A percentile compares a stretch with the other conserved stretches of the same genome.
These are phyloP conservation scores for Botia almorhae DNA, from an alignment of 2,797 vertebrate genomes.

Conservation along the genomic window DNA sequence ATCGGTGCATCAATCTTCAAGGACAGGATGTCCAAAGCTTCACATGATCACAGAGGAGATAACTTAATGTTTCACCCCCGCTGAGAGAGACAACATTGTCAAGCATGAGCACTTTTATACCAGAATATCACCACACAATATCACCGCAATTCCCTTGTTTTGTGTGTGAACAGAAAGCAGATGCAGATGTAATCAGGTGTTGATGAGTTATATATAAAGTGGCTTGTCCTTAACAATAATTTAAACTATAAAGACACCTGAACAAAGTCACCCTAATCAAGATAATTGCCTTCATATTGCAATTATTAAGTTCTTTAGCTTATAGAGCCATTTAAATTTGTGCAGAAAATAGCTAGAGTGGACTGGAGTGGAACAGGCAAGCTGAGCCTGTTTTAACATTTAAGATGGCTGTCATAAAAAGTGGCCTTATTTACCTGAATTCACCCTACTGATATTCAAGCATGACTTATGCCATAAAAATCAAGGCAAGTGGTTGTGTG, in stretches of 20 bases:
- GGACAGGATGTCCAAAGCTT: slow-evolving; percentile 31
- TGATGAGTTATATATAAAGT: neutral
- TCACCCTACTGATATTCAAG: neutral
- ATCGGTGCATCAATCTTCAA: slow-evolving; percentile 29
- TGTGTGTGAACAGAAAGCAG: neutral
- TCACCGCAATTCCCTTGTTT: neutral
- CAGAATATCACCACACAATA: neutral
- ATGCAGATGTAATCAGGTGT: neutral
- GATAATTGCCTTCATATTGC: neutral
- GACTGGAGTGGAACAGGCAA: no score
- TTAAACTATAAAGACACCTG: neutral
- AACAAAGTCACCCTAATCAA: neutral
- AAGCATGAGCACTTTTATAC: slow-evolving; percentile 13
- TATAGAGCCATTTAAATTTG: neutral
- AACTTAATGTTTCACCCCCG: slow-evolving; percentile 22
- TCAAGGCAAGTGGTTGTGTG: neutral
- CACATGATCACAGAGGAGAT: slow-evolving; percentile 39
- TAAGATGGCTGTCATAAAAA: neutral
- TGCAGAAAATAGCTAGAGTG: neutral
- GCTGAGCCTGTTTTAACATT: neutral
- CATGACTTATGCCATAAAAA: neutral
- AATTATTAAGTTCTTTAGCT: neutral
- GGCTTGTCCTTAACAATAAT: neutral
- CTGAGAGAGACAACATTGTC: slow-evolving; percentile 30
- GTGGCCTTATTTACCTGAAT: neutral